A percentile compares a stretch with the other conserved stretches of the same genome.
phyloP scores from a whole-genome alignment of 2,888 invertebrate genomes.

The Cerceris ruficornis region DNA sequence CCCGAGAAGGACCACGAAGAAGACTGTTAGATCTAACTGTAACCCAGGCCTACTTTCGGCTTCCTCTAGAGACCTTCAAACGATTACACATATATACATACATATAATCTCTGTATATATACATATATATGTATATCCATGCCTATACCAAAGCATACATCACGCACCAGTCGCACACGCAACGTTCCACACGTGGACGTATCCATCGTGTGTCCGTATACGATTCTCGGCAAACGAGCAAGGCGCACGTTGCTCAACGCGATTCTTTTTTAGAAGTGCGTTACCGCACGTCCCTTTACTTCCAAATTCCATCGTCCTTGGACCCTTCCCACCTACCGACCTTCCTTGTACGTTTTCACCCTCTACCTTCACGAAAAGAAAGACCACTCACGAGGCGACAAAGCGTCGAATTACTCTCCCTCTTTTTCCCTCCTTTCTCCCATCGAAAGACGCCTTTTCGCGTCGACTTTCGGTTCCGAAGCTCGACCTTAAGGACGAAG shows the following conservation, averaged over 20 bases:
- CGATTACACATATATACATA: slow-evolving; percentile 29
- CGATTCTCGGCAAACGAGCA: slow-evolving; percentile 1
- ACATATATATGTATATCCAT: slow-evolving; percentile 1
- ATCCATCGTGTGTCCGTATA: slow-evolving; percentile 4
- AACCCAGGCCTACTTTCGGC: slow-evolving; percentile 79
- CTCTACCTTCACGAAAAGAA: slow-evolving; percentile 44
- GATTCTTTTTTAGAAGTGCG: slow-evolving; percentile 21
- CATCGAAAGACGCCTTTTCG: slow-evolving; percentile 20
- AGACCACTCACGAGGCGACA: slow-evolving; percentile 50
- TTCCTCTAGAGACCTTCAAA: slow-evolving; percentile 56
- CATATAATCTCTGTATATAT: too few species aligned
- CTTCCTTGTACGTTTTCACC: slow-evolving; percentile 55
- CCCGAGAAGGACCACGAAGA: slow-evolving; percentile 45
- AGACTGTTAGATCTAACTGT: slow-evolving; percentile 80
- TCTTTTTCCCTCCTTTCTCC: slow-evolving; percentile 38
- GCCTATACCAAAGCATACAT: not conserved
- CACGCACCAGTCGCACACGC: not conserved
- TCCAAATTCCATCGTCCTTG: slow-evolving; percentile 52
- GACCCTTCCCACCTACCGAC: slow-evolving; percentile 55
- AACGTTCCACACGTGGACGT: slow-evolving; percentile 9
- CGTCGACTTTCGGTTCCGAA: slow-evolving; percentile 40
- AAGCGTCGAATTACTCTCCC: slow-evolving; percentile 55
- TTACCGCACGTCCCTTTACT: slow-evolving; percentile 22
- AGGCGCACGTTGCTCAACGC: slow-evolving; percentile 45
- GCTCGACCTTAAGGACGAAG: slow-evolving; percentile 30